These are phyloP conservation scores for Eidolon helvum DNA, from an alignment of 2,113 vertebrate genomes.

Conservation along the genomic window DNA sequence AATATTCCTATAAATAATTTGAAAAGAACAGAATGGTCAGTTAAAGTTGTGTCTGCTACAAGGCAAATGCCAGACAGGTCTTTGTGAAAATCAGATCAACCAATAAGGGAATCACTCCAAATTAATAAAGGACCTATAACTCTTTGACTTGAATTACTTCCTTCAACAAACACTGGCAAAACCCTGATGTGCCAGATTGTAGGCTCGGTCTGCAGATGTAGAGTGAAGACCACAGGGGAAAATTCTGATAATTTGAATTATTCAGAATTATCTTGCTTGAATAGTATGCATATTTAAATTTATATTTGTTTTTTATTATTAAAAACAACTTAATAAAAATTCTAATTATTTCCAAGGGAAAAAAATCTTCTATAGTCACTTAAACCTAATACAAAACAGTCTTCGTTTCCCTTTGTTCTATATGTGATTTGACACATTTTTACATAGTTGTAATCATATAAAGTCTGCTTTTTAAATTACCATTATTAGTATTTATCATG, in stretches of 20 bases:
- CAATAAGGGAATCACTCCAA: background rate
- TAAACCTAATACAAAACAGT: background rate
- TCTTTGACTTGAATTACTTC: slow-evolving; percentile 14
- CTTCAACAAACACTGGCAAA: background rate
- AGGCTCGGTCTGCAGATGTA: background rate
- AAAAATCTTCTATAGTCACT: background rate
- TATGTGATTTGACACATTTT: background rate
- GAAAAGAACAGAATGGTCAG: background rate
- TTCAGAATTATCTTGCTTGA: background rate
- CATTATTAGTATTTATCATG: background rate
- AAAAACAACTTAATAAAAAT: background rate
- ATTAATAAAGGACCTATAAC: background rate
- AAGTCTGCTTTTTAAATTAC: background rate
- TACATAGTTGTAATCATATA: background rate
- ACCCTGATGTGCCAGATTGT: background rate
- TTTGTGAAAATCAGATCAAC: slow-evolving; percentile 1
- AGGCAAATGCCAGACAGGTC: background rate
- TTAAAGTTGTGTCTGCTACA: background rate
- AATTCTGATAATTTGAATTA: background rate
- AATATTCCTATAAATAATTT: slow-evolving; percentile 87
- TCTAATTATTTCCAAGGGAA: background rate
- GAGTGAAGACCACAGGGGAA: background rate
- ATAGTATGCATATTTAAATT: background rate
- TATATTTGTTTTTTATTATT: background rate
- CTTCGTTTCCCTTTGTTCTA: background rate